phyloP scores from a whole-genome alignment of 2,113 vertebrate species.

The Thermophis baileyi region DNA sequence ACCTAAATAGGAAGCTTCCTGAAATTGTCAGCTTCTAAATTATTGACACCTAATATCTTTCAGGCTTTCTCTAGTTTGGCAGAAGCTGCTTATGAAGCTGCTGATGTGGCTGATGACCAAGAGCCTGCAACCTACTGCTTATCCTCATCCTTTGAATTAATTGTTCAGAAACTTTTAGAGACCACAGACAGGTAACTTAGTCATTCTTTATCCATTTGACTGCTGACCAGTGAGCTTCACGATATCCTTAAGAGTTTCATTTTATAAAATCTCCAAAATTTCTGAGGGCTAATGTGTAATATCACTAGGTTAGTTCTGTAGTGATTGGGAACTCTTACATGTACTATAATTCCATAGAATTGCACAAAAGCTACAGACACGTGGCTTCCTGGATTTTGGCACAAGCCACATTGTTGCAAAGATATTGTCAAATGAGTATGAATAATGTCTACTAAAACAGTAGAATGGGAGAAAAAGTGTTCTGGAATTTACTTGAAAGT shows the following conservation, averaged over 20 bases:
- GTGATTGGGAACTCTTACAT: background rate
- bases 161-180: constrained; percentile 96
- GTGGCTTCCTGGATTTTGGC: background rate
- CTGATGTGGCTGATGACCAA: constrained; percentile 93
- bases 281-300: background rate
- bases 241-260: background rate
- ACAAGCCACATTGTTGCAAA: background rate
- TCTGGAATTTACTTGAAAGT: background rate
- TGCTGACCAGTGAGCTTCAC: background rate
- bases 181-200: constrained; percentile 87
- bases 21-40: background rate
- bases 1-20: background rate
- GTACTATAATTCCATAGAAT: background rate
- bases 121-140: constrained; percentile 95
- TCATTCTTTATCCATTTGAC: background rate
- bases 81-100: constrained; percentile 96
- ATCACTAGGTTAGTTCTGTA: background rate
- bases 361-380: background rate
- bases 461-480: background rate
- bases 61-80: constrained; percentile 97
- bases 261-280: background rate
- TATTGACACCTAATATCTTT: background rate
- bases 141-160: constrained; percentile 95
- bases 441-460: background rate
- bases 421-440: background rate